A percentile compares a stretch with the other conserved stretches of the same genome.
Evolutionary conservation across 2,113 vertebrate species (phyloP).

Genomic region (Mobula hypostoma): DNA sequence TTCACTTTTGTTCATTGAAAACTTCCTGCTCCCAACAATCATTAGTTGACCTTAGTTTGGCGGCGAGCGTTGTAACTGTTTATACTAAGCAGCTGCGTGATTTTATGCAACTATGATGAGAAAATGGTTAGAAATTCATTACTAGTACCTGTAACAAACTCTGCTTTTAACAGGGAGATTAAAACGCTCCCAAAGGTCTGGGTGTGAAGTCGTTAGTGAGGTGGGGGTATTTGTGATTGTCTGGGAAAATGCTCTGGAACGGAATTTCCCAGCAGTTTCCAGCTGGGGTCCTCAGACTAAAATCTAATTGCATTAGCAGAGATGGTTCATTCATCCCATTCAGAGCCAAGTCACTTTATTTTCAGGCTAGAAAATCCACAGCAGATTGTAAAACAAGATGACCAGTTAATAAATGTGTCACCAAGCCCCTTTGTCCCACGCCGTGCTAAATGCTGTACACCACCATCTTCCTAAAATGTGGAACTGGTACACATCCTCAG

Average conservation of each 20-base stretch:
- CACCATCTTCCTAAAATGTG: background rate
- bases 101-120: background rate
- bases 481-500: background rate
- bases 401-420: background rate
- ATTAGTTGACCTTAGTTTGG: background rate
- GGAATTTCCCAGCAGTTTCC: slow-evolving; percentile 14
- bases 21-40: background rate
- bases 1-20: background rate
- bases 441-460: background rate
- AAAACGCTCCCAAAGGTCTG: background rate
- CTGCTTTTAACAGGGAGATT: background rate
- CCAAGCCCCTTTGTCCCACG: background rate
- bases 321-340: background rate
- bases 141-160: background rate
- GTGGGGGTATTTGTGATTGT: background rate
- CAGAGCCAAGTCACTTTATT: background rate
- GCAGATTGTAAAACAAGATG: background rate
- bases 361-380: background rate
- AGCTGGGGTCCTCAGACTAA: slow-evolving; percentile 4
- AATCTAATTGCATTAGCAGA: background rate
- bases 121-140: background rate
- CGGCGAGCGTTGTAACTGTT: background rate
- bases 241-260: slow-evolving; percentile 13
- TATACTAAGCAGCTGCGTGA: background rate
- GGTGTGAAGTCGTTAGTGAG: background rate